A percentile compares a stretch with the other conserved stretches of the same genome.
phyloP scores from a whole-genome alignment of 2,113 vertebrate genomes.

The Oryzias celebensis region DNA sequence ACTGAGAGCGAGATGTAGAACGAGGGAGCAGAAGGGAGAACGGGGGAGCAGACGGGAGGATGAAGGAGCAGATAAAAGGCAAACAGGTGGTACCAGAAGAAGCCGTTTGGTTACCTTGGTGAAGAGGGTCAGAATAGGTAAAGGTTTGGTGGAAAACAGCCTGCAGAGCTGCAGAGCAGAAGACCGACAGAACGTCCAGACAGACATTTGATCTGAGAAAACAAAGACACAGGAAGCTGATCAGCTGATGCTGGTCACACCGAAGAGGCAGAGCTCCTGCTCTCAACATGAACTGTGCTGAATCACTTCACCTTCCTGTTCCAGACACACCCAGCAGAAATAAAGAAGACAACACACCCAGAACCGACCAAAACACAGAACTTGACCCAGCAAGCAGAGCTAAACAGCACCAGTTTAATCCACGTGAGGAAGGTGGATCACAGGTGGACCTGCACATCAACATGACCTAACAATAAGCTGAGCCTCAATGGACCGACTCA shows the following conservation, averaged over 20 bases:
- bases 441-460: too few species aligned
- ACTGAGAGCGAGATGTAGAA: background rate
- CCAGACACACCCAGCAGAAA: too few species aligned
- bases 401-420: too few species aligned
- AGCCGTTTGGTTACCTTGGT: conserved; percentile 44
- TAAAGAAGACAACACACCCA: too few species aligned
- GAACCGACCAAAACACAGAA: too few species aligned
- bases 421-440: too few species aligned
- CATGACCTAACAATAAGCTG: too few species aligned
- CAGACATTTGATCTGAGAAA: conserved; percentile 57
- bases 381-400: too few species aligned
- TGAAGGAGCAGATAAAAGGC: background rate
- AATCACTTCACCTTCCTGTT: background rate
- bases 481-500: too few species aligned
- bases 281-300: background rate
- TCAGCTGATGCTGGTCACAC: conserved; percentile 30
- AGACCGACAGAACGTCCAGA: conserved; percentile 19
- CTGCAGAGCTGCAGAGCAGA: conserved; percentile 21
- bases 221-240: conserved; percentile 32
- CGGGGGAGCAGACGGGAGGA: too few species aligned
- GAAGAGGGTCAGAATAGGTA: conserved; percentile 60
- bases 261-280: background rate
- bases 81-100: background rate
- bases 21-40: too few species aligned
- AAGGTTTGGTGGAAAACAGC: conserved; percentile 20